These are phyloP conservation scores for Aphyosemion australe DNA, from an alignment of 2,113 vertebrate genomes.

Conservation along the genomic window DNA sequence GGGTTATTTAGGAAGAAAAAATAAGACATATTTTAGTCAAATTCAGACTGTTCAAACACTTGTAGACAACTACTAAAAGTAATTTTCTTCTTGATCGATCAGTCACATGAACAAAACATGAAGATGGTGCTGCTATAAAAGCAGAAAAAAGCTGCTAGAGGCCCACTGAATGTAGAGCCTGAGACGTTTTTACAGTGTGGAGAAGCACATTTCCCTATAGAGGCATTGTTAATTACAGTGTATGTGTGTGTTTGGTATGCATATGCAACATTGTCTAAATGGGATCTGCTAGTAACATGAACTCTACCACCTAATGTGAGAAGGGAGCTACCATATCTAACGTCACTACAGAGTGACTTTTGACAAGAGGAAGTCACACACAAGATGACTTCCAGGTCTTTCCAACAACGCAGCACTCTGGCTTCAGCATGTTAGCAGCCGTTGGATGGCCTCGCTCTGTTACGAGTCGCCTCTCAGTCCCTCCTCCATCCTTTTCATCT, in stretches of 20 bases:
- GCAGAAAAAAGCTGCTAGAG: too few relatives aligned
- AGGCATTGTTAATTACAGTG: not conserved
- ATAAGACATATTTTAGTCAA: too few relatives aligned
- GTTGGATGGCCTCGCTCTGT: conserved; percentile 41
- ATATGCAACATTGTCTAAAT: not conserved
- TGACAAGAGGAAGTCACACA: conserved; percentile 8
- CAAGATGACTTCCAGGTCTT: conserved; percentile 25
- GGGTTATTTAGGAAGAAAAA: too few relatives aligned
- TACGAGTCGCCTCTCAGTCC: conserved; percentile 22
- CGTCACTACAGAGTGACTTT: not conserved
- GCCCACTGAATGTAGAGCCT: too few relatives aligned
- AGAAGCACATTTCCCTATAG: not conserved
- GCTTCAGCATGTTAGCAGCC: conserved; percentile 24
- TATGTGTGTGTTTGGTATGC: too few relatives aligned
- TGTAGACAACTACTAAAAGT: too few relatives aligned
- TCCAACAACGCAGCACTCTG: conserved; percentile 24
- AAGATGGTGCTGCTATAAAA: too few relatives aligned
- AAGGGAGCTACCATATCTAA: not conserved
- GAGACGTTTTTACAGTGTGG: not conserved
- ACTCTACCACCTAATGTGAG: not conserved
- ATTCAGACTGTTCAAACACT: too few relatives aligned
- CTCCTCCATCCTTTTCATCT: conserved; percentile 54
- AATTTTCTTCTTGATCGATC: too few relatives aligned
- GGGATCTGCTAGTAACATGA: too few relatives aligned
- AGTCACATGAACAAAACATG: too few relatives aligned